phyloP scores from a whole-genome alignment of 2,888 invertebrate genomes.

The Pristionchus japonicus region DNA sequence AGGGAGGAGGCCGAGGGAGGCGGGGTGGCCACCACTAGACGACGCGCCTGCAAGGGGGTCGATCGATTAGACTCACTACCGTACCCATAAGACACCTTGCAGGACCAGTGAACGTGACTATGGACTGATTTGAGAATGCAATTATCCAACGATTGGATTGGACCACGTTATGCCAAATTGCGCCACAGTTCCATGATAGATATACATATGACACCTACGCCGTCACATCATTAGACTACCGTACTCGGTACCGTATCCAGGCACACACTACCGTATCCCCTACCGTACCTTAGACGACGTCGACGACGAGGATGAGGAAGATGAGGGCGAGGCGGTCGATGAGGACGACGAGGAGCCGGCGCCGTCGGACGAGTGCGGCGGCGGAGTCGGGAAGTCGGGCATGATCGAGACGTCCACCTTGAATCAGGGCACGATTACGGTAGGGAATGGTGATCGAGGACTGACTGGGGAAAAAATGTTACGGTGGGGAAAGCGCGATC shows the following conservation, averaged over 20 bases:
- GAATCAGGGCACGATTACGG: not conserved
- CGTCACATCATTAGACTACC: not conserved
- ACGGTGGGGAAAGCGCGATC: not conserved
- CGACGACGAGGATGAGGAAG: not conserved
- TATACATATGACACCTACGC: too few relatives aligned
- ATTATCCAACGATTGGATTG: too few relatives aligned
- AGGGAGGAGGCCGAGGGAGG: not conserved
- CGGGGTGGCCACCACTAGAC: not conserved
- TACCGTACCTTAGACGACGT: not conserved
- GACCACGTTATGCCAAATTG: too few relatives aligned
- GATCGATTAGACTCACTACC: not conserved
- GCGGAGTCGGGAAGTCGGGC: slow-evolving; percentile 41
- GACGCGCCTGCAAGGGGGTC: not conserved
- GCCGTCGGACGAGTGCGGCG: not conserved
- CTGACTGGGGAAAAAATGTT: not conserved
- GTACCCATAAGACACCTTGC: too few relatives aligned
- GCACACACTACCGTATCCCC: not conserved
- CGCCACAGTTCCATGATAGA: too few relatives aligned
- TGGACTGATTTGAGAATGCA: too few relatives aligned
- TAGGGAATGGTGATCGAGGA: not conserved
- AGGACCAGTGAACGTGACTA: too few relatives aligned
- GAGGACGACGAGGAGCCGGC: not conserved
- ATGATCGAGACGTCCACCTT: slow-evolving; percentile 31
- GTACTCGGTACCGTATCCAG: not conserved
- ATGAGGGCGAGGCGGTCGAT: not conserved